phyloP scores from a whole-genome alignment of 1,140 invertebrate genomes.

The Drosophila parabipectinata region DNA sequence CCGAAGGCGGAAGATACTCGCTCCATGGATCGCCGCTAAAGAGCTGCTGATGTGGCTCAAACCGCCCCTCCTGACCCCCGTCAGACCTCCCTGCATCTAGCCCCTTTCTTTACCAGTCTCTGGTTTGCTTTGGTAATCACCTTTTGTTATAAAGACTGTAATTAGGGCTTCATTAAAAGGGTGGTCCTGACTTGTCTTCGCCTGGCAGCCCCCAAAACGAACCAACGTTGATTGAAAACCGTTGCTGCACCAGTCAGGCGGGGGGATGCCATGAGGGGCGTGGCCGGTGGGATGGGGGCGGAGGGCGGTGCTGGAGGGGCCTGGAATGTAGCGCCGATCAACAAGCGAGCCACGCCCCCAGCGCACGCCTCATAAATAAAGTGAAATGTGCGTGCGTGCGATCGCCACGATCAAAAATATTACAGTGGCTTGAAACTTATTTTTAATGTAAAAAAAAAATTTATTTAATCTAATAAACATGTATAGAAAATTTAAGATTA shows the following conservation, averaged over 20 bases:
- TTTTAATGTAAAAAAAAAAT: background rate
- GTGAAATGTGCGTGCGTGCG: conserved; percentile 72
- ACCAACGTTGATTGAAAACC: conserved; percentile 78
- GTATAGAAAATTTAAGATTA: background rate
- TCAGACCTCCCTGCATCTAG: background rate
- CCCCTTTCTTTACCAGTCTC: background rate
- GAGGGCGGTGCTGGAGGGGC: conserved; percentile 5
- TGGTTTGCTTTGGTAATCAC: conserved; percentile 81
- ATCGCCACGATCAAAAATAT: conserved; percentile 23
- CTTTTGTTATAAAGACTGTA: conserved; percentile 82
- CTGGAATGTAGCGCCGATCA: conserved; percentile 76
- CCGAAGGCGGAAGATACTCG: conserved; percentile 51
- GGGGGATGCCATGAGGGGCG: too few species aligned
- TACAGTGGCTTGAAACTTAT: conserved; percentile 37
- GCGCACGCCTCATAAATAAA: conserved; percentile 81
- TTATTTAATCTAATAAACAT: too few species aligned
- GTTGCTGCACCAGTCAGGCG: conserved; percentile 1
- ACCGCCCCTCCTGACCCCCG: background rate
- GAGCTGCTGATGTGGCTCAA: conserved; percentile 63
- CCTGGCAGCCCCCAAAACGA: conserved; percentile 52
- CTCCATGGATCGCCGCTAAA: conserved; percentile 44
- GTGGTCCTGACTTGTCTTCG: conserved; percentile 79
- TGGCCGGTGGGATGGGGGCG: background rate
- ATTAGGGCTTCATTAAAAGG: conserved; percentile 82
- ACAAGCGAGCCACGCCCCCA: conserved; percentile 73